Evolutionary conservation across 2,888 invertebrate genomes (phyloP).

Genomic region (Apodemia mormo): DNA sequence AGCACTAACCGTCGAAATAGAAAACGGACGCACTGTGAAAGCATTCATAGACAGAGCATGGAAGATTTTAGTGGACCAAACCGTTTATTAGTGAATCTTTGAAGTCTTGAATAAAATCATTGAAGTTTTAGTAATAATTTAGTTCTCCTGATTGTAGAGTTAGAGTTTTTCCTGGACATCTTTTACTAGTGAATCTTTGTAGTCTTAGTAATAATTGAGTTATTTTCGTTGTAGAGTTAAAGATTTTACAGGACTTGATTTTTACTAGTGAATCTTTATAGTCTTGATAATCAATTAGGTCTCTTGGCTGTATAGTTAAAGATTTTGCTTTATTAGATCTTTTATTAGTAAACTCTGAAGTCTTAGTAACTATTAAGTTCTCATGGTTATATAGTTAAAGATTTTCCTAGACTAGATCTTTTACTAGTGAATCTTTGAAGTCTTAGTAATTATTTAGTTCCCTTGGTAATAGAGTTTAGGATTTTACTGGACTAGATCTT

Average conservation of each 20-base stretch:
- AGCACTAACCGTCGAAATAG: constrained; percentile 36
- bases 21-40: constrained; percentile 20
- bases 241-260: no score
- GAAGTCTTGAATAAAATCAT: not conserved
- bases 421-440: not conserved
- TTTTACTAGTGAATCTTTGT: not conserved
- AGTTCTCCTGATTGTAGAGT: not conserved
- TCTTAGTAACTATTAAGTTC: not conserved
- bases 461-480: no score
- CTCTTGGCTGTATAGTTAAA: no score
- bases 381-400: not conserved
- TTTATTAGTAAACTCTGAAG: not conserved
- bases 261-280: no score
- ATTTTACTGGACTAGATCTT: no score
- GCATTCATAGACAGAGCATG: not conserved
- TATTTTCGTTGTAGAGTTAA: not conserved
- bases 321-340: no score
- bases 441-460: not conserved
- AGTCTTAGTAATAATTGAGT: not conserved
- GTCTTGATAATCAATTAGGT: no score
- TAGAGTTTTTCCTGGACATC: not conserved
- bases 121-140: not conserved
- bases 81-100: not conserved
- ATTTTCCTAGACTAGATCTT: not conserved
- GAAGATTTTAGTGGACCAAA: not conserved